Conservation (phyloP, 2,113 vertebrate species). For the Athene cunicularia region DNA sequence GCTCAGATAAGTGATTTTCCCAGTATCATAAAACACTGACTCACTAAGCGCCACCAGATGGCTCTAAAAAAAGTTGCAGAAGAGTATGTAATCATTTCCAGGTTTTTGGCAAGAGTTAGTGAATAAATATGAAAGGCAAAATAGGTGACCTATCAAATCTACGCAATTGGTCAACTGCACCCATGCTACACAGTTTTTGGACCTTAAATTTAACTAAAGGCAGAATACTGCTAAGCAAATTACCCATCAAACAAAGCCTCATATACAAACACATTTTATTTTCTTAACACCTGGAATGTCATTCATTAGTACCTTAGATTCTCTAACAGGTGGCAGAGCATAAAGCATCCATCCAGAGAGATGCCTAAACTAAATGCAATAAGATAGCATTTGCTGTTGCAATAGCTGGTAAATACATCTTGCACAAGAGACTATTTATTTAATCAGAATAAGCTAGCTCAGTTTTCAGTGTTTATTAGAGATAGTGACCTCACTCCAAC, state of each 20-base stretch:
- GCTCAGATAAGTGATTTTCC: not conserved
- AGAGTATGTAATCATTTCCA: not conserved
- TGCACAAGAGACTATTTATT: not conserved
- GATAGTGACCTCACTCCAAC: not conserved
- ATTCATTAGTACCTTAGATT: not conserved
- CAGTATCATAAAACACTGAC: not conserved
- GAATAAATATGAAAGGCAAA: not conserved
- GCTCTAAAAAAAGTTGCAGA: not conserved
- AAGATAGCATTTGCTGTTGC: not conserved
- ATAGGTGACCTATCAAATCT: not conserved
- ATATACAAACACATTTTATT: not conserved
- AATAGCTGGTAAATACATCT: not conserved
- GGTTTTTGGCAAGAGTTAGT: not conserved
- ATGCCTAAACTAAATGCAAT: not conserved
- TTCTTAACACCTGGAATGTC: accelerated
- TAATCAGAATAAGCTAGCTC: not conserved
- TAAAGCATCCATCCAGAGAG: not conserved
- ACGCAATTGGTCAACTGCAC: not conserved
- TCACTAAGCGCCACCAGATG: not conserved
- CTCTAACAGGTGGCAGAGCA: not conserved
- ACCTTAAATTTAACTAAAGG: not conserved
- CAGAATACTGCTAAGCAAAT: not conserved
- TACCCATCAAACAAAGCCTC: not conserved
- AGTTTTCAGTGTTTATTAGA: not conserved
- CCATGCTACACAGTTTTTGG: not conserved